Evolutionary conservation across 2,113 vertebrate genomes (phyloP), one percentile per base, ranked within the genome.

Genomic region (Bostrychus sinensis): DNA sequence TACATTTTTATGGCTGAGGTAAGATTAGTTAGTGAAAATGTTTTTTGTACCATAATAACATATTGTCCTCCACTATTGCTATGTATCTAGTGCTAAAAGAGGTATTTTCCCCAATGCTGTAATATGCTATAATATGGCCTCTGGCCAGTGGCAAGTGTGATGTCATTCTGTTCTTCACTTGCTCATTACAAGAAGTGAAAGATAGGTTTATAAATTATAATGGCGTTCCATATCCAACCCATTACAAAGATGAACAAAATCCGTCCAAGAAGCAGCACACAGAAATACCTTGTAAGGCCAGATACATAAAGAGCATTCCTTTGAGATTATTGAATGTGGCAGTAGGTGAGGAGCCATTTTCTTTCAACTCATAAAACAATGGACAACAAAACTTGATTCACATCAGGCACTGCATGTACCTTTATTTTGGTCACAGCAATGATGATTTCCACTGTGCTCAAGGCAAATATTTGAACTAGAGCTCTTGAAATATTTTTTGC

Each of bases 401-500:
- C 37, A 14, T 39, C 19, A 39, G 20, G 34, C 32, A 28, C 7
- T 7, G 34, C 30, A 22, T 23, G 34, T 16, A 38, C 19, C 55
- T 56, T 23, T 34, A 13, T 16, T 22, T 39, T 39, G 32, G 55
- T 38, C 19, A 32, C 19, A 17, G 55, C 53, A 11, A 9, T 34
- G 53, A 55, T 55, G 32, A 39, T 17, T 22, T 59, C 64, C 32
- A 36, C 14, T 5, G 54, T 6, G 54, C 61, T 64, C 36, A 34
- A 28, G 54, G 69, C 54, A 42, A 51, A 58, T 8, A 51, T 51
- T 45, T 65, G 8, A 64, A 72, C 50, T 28, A 34, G 36, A 61
- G 46, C 34, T 59, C 23, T 17, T 32, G 25, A n/a, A 28, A 3
- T 38, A 17, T 22, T 16, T 22, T 55, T 62, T 13, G 34, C 43